These are phyloP conservation scores for Rotaria socialis DNA, from an alignment of 2,888 invertebrate species.

Conservation along the genomic window DNA sequence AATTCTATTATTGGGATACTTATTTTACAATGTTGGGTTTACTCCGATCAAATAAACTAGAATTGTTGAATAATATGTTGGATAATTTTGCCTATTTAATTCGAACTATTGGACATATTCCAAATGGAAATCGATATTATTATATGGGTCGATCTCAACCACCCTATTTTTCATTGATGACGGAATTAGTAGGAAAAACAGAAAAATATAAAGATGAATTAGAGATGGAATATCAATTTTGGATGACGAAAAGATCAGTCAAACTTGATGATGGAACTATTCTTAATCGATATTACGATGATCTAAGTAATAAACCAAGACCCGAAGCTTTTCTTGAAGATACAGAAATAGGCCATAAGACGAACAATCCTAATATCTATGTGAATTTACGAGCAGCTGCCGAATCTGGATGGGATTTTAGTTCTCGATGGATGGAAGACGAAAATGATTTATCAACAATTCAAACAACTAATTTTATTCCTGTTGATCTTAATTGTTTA, in stretches of 20 bases:
- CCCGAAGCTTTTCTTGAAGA: slow-evolving; percentile 77
- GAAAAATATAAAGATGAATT: slow-evolving; percentile 48
- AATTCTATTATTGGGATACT: slow-evolving; percentile 81
- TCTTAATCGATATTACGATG: neutral
- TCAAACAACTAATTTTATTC: slow-evolving; percentile 69
- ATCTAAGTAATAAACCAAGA: slow-evolving; percentile 45
- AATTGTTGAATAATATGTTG: slow-evolving; percentile 76
- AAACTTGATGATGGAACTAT: neutral
- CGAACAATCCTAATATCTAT: slow-evolving; percentile 65
- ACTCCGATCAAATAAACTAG: slow-evolving; percentile 75
- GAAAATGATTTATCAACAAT: slow-evolving; percentile 68
- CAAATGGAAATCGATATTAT: slow-evolving; percentile 85
- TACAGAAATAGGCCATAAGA: slow-evolving; percentile 50
- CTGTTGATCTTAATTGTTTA: slow-evolving; percentile 77
- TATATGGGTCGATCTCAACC: slow-evolving; percentile 64
- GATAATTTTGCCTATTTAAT: slow-evolving; percentile 78
- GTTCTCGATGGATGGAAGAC: slow-evolving; percentile 70
- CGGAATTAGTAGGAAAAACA: slow-evolving; percentile 51
- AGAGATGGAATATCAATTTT: slow-evolving; percentile 67
- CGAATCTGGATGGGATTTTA: slow-evolving; percentile 94
- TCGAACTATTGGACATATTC: slow-evolving; percentile 66
- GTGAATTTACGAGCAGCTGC: slow-evolving; percentile 81
- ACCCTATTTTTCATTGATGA: slow-evolving; percentile 67
- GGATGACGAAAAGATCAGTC: slow-evolving; percentile 63
- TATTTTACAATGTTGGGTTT: slow-evolving; percentile 87